These are phyloP conservation scores for Equus quagga DNA, from an alignment of 2,113 vertebrate species.

Conservation along the genomic window DNA sequence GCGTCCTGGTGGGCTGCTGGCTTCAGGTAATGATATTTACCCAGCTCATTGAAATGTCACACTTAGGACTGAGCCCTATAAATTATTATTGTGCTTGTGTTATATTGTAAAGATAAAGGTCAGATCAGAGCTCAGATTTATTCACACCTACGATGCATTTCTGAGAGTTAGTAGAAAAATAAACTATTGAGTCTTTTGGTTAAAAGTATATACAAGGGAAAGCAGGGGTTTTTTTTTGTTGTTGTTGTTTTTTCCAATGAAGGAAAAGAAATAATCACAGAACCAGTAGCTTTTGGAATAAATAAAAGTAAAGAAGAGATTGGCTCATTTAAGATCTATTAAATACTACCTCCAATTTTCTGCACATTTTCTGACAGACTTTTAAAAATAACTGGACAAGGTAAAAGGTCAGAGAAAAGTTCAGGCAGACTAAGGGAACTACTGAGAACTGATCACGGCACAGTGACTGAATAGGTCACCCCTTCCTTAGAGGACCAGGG, in stretches of 20 bases:
- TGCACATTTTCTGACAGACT: slow-evolving; percentile 25
- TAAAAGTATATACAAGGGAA: slow-evolving; percentile 45
- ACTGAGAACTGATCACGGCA: background rate
- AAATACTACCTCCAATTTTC: slow-evolving; percentile 1
- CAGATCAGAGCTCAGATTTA: slow-evolving; percentile 79
- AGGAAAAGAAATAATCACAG: slow-evolving; percentile 40
- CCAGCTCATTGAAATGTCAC: slow-evolving; percentile 82
- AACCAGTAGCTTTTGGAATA: background rate
- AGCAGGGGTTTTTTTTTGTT: background rate
- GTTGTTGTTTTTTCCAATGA: background rate
- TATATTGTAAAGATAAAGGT: slow-evolving; percentile 82
- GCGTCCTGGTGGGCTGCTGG: slow-evolving; percentile 28
- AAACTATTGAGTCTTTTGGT: slow-evolving; percentile 38
- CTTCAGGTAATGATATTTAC: slow-evolving; percentile 80
- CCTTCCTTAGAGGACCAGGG: background rate
- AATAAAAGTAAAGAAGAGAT: slow-evolving; percentile 27
- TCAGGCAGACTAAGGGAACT: background rate
- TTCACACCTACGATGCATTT: slow-evolving; percentile 67
- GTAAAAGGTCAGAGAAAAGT: background rate
- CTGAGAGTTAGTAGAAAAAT: slow-evolving; percentile 65
- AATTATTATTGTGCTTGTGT: slow-evolving; percentile 80
- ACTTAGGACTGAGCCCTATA: slow-evolving; percentile 76
- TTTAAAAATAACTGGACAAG: slow-evolving; percentile 17
- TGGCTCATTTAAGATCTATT: slow-evolving; percentile 32
- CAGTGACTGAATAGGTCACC: background rate